Percentiles rank a stretch among this genome's conserved stretches.
Evolutionary conservation across 2,113 vertebrate species (phyloP).

Genomic region (Neolamprologus fasciatus): DNA sequence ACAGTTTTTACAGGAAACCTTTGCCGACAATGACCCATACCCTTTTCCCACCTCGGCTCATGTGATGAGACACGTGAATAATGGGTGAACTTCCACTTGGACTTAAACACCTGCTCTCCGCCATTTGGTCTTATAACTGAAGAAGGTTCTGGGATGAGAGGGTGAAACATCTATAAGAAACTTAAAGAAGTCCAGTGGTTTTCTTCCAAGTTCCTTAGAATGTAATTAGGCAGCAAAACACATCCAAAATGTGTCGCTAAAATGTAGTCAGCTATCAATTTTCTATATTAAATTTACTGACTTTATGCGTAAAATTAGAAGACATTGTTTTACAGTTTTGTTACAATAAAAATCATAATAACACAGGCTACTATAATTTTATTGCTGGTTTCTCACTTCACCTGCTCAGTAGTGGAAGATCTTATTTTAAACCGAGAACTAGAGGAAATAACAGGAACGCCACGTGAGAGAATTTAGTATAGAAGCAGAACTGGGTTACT

Average conservation of each 20-base stretch:
- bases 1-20: neutral
- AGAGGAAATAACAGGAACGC: neutral
- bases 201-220: neutral
- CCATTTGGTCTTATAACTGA: neutral
- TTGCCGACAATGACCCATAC: neutral
- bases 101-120: neutral
- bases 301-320: neutral
- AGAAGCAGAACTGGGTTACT: neutral
- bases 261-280: neutral
- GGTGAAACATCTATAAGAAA: fast-evolving
- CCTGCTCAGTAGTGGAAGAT: neutral
- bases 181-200: neutral
- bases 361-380: neutral
- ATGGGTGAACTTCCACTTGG: neutral
- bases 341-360: neutral
- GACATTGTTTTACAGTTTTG: neutral
- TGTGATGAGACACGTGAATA: neutral
- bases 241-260: neutral
- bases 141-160: neutral
- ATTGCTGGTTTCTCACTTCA: neutral
- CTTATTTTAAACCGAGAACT: neutral
- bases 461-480: neutral
- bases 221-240: neutral
- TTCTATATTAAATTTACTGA: neutral
- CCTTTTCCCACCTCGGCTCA: neutral